Evolutionary conservation across 2,113 vertebrate species (phyloP), one percentile per base, ranked within the genome.

Genomic region (Recurvirostra avosetta): DNA sequence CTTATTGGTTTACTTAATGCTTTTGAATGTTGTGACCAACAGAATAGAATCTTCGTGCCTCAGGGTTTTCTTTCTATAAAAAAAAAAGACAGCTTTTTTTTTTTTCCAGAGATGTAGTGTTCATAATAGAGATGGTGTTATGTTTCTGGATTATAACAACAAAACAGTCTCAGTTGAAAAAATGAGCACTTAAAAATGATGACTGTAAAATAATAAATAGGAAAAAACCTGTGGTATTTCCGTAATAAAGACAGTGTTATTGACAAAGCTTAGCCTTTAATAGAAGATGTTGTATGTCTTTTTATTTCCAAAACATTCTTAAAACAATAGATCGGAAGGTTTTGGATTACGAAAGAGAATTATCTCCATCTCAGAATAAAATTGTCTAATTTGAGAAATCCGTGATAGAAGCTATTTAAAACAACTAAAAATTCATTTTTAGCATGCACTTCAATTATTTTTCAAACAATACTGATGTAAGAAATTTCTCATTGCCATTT

Each of bases 31-130:
- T 68, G 52, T 89, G 62, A 81, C 43, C 76, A 79, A 92, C 30
- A 75, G 80, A 92, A 86, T 8, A 77, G 73, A 74, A 61, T 86
- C 38, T 67, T 90, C 38, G 22, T 58, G 53, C 62, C 84, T 94
- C 77, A 91, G 53, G 80, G 70, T 65, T 78, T 19, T 76, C 62
- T 83, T 83, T 55, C 25, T 58, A 32, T 47, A 40, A 85, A 94
- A 72, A 66, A 84, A 19, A 85, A 41, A 20, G 32, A 27, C 34
- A n/a, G 41, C 43, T 75, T 36, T 52, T 63, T 58, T 63, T 58
- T 58, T 34, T 12, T 7, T 4, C 29, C 12, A 38, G 41, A 70
- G 62, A 18, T 56, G 17, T 52, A 52, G 32, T 63, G 68, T 25
- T 91, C 38, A 5, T 36, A 40, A 63, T 8, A 36, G 52, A 80